These are phyloP conservation scores for Halcyon badia DNA, from an alignment of 2,797 vertebrate species.

Conservation along the genomic window DNA sequence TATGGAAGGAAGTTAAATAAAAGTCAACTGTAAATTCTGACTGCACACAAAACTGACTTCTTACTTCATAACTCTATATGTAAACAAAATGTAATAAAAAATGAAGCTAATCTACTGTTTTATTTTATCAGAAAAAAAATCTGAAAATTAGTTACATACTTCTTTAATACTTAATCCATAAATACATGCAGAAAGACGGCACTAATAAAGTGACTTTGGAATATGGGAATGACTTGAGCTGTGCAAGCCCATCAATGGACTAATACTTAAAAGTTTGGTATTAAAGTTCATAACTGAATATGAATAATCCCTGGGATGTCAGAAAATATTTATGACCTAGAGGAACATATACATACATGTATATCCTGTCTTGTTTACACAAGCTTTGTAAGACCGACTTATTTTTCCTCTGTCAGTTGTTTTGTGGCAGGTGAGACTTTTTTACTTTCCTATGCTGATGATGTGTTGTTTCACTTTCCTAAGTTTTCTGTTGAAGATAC, in stretches of 20 bases:
- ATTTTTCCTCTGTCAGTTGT: neutral
- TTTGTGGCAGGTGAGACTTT: neutral
- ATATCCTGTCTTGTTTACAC: neutral
- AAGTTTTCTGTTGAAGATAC: neutral
- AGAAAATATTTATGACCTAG: neutral
- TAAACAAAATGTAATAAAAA: conserved; percentile 28
- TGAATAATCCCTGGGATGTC: neutral
- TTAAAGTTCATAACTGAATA: neutral
- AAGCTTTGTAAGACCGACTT: neutral
- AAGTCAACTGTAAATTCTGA: neutral
- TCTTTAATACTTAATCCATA: neutral
- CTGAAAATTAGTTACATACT: neutral
- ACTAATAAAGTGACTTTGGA: neutral
- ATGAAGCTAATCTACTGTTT: neutral
- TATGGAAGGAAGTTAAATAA: neutral
- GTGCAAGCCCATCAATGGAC: neutral
- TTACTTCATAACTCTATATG: neutral
- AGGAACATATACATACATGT: neutral
- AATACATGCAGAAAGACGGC: neutral
- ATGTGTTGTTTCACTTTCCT: neutral
- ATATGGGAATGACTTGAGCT: neutral
- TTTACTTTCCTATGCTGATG: neutral
- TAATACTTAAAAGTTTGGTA: neutral
- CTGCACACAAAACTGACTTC: neutral
- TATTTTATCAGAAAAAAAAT: neutral